Conservation (phyloP, 2,888 invertebrate genomes). For the Hypselothyrea guttata region DNA sequence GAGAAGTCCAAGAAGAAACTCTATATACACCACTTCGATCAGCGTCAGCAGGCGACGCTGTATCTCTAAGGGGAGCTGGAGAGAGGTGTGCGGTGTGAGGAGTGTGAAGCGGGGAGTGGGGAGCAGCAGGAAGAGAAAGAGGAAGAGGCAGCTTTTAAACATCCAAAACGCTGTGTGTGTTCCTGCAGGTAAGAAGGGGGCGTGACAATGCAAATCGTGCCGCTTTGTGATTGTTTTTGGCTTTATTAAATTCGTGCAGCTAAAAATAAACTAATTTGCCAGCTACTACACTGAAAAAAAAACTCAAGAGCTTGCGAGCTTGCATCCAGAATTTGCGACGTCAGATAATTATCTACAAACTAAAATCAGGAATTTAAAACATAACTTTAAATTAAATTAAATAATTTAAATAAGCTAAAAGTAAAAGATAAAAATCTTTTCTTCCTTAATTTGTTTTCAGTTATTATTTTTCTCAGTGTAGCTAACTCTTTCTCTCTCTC, state of each 20-base stretch:
- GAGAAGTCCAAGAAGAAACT: constrained; percentile 83
- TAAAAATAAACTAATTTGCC: constrained; percentile 50
- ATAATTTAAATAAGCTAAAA: no score
- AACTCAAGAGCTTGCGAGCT: no score
- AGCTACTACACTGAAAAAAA: constrained; percentile 7
- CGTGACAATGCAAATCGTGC: constrained; percentile 70
- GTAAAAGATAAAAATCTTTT: no score
- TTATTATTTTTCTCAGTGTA: no score
- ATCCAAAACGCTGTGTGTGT: constrained; percentile 65
- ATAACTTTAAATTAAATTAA: no score
- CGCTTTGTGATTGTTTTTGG: constrained; percentile 63
- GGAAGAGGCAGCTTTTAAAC: neutral
- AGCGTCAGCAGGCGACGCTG: constrained; percentile 82
- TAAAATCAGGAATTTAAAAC: no score
- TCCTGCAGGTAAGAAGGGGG: constrained; percentile 67
- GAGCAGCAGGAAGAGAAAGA: constrained; percentile 15
- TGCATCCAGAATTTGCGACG: no score
- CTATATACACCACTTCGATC: constrained; percentile 82
- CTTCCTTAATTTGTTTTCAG: no score
- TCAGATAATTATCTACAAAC: no score
- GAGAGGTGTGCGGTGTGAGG: constrained; percentile 32
- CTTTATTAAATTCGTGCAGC: constrained; percentile 72
- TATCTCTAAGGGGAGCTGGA: constrained; percentile 74
- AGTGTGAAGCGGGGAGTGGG: neutral
- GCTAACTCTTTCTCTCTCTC: neutral